Evolutionary conservation across 2,888 invertebrate genomes (phyloP).

Genomic region (Eristalis arbustorum): DNA sequence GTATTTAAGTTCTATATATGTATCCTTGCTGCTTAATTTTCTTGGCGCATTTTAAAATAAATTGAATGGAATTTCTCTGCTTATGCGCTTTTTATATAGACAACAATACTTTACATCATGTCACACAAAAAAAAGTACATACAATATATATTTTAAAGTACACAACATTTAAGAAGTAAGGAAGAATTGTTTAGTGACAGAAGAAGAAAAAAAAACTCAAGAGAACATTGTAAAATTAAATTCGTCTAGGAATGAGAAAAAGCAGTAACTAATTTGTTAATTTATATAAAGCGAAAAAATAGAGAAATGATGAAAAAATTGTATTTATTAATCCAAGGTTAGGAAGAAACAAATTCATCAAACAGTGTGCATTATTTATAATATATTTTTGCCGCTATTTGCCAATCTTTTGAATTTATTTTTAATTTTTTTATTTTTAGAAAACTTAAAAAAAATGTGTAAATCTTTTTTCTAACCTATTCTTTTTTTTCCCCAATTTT

Average conservation of each 20-base stretch:
- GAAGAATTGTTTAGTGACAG: conserved; percentile 18
- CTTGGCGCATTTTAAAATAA: conserved; percentile 43
- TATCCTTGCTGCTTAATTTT: conserved; percentile 65
- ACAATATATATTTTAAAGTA: background rate
- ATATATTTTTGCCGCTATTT: conserved; percentile 68
- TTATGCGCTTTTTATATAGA: conserved; percentile 59
- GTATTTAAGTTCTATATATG: conserved; percentile 25
- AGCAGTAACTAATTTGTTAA: conserved; percentile 26
- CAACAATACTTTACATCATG: conserved; percentile 23
- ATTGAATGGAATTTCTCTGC: conserved; percentile 39
- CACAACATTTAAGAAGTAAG: conserved; percentile 22
- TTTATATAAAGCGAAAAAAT: conserved; percentile 13
- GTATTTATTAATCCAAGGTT: conserved; percentile 15
- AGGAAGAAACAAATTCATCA: conserved; percentile 28
- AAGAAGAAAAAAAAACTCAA: background rate
- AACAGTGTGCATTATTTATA: conserved; percentile 59
- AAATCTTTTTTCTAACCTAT: conserved; percentile 26
- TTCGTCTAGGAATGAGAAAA: conserved; percentile 26
- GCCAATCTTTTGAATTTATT: conserved; percentile 55
- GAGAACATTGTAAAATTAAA: conserved; percentile 20
- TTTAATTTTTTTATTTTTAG: conserved; percentile 17
- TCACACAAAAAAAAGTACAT: conserved; percentile 34
- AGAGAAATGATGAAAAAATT: conserved; percentile 22
- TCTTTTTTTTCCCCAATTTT: conserved; percentile 53
- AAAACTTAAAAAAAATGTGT: conserved; percentile 1